Base-by-base conservation (phyloP, 1,140 invertebrate genomes). In the Dendrolimus kikuchii region DNA sequence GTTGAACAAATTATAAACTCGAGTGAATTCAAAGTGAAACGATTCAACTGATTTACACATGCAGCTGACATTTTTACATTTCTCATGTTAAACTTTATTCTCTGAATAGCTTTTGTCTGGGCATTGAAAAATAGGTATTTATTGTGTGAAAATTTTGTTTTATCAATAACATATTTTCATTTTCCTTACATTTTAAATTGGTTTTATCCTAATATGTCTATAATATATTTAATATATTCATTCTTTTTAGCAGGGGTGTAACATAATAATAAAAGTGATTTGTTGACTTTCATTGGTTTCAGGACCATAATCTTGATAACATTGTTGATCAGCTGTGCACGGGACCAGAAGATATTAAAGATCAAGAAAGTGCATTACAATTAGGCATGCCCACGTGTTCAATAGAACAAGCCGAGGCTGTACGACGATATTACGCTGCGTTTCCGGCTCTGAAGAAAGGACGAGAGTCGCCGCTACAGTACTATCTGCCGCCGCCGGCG, bases 351-450 rank as follows among this genome's bases (percentile, higher is more conserved):
- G 80, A 83, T 60, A 81, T 77, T 56, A 77, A 82, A 67, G 82
- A 82, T 69, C 71, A 78, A 71, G 68, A 81, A 64, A 63, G 68
- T 51, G 57, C 66, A 45, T 66, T 77, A 53, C 59, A 63, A 61
- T 68, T 74, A 84, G 81, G 80, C 61, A 86, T 86, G 81, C 83
- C 81, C 64, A 83, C 74, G 63, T 76, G 77, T 76, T 81, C 81
- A 46, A 54, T 81, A 53, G 84, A 87, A 64, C 84, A 86, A 64
- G 72, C 74, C 56, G 87, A 88, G 68, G 86, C 86, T 77, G 86
- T 87, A 63, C 81, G 86, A 63, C 72, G 83, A 74, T 88, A 88
- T 70, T 88, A 87, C 73, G 87, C 87, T 76, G 87, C 87, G 56
- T 88, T 88, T 68, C 87, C 87, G 58, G 82, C 87, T 64, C 73